phyloP scores from a whole-genome alignment of 2,797 vertebrate genomes.

The Tokudaia muenninki region DNA sequence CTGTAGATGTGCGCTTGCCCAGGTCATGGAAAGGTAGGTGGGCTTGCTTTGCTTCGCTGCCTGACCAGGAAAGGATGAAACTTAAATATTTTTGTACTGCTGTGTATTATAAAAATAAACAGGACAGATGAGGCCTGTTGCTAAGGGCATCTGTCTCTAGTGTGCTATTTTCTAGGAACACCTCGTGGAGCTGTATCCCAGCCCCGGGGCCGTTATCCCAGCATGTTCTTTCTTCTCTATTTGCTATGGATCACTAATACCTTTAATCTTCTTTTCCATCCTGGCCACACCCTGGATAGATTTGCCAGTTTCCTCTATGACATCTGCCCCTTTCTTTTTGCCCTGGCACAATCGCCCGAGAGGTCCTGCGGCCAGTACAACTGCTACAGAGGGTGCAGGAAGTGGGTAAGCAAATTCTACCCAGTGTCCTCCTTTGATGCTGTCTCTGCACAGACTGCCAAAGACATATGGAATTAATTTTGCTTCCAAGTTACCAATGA shows the following conservation, averaged over 20 bases:
- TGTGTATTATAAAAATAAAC: slow-evolving; percentile 30
- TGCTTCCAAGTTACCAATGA: slow-evolving; percentile 63
- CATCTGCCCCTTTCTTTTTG: slow-evolving; percentile 43
- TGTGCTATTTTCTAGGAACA: not conserved
- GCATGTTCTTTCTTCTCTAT: not conserved
- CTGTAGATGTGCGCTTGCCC: not conserved
- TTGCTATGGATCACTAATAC: not conserved
- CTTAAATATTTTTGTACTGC: slow-evolving; percentile 47
- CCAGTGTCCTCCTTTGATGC: slow-evolving; percentile 66
- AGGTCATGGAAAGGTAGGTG: not conserved
- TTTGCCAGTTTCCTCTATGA: slow-evolving; percentile 7
- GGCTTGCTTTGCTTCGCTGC: not conserved
- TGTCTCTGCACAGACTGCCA: slow-evolving; percentile 31
- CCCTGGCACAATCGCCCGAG: not conserved
- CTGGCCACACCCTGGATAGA: slow-evolving; percentile 22
- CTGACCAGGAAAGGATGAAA: not conserved
- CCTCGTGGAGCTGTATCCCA: not conserved
- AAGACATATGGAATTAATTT: slow-evolving; percentile 75
- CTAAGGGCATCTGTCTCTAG: not conserved
- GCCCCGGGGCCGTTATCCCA: not conserved
- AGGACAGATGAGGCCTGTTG: not conserved
- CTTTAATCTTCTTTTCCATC: slow-evolving; percentile 43
- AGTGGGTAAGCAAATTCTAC: not conserved
- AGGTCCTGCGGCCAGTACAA: not conserved
- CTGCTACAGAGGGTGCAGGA: slow-evolving; percentile 43